Evolutionary conservation across 92 coral and sea anemone species (phyloP).

Genomic region (Galaxea fascicularis): DNA sequence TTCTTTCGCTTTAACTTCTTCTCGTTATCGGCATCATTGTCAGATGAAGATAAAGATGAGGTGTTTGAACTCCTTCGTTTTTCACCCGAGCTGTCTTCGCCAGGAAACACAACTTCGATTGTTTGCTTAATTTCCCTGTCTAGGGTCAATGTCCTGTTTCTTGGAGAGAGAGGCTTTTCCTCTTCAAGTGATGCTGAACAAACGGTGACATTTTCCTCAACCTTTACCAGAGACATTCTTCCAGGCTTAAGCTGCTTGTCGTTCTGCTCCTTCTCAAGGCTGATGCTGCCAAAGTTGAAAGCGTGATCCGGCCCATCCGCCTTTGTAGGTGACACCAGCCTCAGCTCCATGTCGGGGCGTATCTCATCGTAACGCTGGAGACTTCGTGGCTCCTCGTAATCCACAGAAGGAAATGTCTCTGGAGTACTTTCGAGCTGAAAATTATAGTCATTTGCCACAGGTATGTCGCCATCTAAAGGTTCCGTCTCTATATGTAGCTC

Average conservation of each 20-base stretch:
- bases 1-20: not conserved
- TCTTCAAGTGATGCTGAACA: slow-evolving; percentile 38
- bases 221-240: slow-evolving; percentile 27
- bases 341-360: slow-evolving; percentile 43
- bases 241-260: slow-evolving; percentile 1
- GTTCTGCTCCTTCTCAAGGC: not conserved
- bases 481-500: not conserved
- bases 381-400: slow-evolving; percentile 31
- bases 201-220: slow-evolving; percentile 52
- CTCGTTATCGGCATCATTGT: not conserved
- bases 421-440: slow-evolving; percentile 33
- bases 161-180: not conserved
- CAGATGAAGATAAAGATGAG: slow-evolving; percentile 38
- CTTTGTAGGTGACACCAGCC: slow-evolving; percentile 12
- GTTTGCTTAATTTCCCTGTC: slow-evolving; percentile 27
- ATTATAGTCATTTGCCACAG: not conserved
- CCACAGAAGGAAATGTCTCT: slow-evolving; percentile 1
- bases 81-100: not conserved
- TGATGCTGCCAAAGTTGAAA: not conserved
- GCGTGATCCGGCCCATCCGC: not conserved
- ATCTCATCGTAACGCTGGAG: slow-evolving; percentile 51
- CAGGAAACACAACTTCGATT: slow-evolving; percentile 36
- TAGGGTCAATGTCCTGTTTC: slow-evolving; percentile 21
- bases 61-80: slow-evolving; percentile 4
- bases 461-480: slow-evolving; percentile 17